phyloP scores from a whole-genome alignment of 2,888 invertebrate genomes.

The Luperina nickerlii region DNA sequence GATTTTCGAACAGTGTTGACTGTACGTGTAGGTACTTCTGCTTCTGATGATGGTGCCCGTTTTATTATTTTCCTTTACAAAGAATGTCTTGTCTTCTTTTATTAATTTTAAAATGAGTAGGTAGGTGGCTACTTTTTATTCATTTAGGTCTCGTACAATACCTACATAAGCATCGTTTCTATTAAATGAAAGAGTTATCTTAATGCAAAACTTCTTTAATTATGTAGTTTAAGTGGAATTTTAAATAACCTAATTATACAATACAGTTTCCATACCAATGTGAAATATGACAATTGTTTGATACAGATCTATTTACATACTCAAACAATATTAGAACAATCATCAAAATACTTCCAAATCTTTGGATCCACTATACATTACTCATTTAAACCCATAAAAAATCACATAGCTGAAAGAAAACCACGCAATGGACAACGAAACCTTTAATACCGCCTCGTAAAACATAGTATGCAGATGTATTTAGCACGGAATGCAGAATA shows the following conservation, averaged over 20 bases:
- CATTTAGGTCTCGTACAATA: background rate
- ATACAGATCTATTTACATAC: constrained; percentile 8
- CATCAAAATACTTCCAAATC: background rate
- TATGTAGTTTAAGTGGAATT: background rate
- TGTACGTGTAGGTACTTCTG: background rate
- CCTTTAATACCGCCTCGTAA: constrained; percentile 34
- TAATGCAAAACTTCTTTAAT: background rate
- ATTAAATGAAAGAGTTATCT: background rate
- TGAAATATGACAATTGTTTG: constrained; percentile 7
- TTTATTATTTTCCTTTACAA: constrained; percentile 3
- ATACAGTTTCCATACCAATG: background rate
- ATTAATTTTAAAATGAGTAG: background rate
- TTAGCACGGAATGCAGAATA: constrained; percentile 59
- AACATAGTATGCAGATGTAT: constrained; percentile 47
- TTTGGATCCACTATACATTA: constrained; percentile 7
- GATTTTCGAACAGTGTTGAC: constrained; percentile 26
- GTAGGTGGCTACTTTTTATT: background rate
- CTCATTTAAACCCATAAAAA: background rate
- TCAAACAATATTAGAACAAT: background rate
- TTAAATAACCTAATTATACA: background rate
- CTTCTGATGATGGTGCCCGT: background rate
- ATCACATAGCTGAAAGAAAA: constrained; percentile 4
- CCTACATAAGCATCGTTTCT: background rate
- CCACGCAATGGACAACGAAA: constrained; percentile 11
- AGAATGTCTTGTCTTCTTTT: background rate